phyloP scores from a whole-genome alignment of 2,888 invertebrate genomes.

The Aporophyla nigra region DNA sequence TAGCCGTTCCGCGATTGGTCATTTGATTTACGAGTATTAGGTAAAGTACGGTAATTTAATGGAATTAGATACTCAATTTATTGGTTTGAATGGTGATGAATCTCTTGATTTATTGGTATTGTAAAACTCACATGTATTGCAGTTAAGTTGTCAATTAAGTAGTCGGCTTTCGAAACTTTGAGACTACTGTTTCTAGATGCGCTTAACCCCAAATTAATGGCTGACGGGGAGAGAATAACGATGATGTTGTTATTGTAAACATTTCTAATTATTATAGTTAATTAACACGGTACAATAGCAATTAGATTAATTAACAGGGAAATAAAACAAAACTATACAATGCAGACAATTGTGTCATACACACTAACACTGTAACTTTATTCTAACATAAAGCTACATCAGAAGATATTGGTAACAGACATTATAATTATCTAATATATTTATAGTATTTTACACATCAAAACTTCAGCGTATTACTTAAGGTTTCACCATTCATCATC shows the following conservation, averaged over 20 bases:
- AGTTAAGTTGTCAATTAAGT: constrained; percentile 17
- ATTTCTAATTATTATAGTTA: too few relatives aligned
- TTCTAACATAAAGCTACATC: background rate
- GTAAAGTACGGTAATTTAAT: constrained; percentile 36
- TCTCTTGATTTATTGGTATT: constrained; percentile 35
- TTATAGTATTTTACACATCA: background rate
- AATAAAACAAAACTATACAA: too few relatives aligned
- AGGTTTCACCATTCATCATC: too few relatives aligned
- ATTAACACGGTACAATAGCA: too few relatives aligned
- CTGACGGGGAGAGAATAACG: background rate
- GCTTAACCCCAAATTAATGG: background rate
- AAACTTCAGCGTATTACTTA: background rate
- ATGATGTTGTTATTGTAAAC: too few relatives aligned
- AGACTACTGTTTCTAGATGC: background rate
- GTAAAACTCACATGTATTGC: constrained; percentile 15
- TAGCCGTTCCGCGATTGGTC: constrained; percentile 56
- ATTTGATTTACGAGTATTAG: constrained; percentile 41
- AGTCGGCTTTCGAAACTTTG: constrained; percentile 20
- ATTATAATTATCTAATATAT: background rate
- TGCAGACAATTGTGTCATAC: too few relatives aligned
- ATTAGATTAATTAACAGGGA: too few relatives aligned
- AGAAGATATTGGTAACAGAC: too few relatives aligned
- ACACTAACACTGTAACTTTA: too few relatives aligned
- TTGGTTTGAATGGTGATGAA: constrained; percentile 27
- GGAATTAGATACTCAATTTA: constrained; percentile 46